Evolutionary conservation across 2,888 invertebrate genomes (phyloP).

Genomic region (Bimastos eiseni): DNA sequence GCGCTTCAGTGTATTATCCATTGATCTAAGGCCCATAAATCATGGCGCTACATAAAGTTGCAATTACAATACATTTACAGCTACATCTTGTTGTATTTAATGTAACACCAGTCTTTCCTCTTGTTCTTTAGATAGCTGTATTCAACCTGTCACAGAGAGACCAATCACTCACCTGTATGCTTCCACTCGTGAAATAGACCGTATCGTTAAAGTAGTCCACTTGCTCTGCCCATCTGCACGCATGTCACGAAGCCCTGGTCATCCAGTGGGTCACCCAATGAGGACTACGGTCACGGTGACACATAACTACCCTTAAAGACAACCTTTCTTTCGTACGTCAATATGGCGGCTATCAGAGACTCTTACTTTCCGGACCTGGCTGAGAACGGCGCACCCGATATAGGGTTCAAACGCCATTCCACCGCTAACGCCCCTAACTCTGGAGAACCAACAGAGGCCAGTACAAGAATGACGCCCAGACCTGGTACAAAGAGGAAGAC

Average conservation of each 20-base stretch:
- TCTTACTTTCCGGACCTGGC: background rate
- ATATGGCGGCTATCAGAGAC: background rate
- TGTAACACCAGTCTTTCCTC: background rate
- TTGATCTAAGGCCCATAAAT: no score
- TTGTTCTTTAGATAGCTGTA: background rate
- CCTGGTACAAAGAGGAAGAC: background rate
- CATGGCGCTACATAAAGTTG: background rate
- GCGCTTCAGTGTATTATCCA: no score
- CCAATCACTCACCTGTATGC: background rate
- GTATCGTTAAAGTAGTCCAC: background rate
- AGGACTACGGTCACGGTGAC: background rate
- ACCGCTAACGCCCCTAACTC: background rate
- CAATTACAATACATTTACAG: background rate
- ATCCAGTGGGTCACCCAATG: background rate
- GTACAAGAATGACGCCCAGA: background rate
- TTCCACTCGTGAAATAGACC: background rate
- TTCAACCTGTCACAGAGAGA: background rate
- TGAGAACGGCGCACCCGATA: background rate
- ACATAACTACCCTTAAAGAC: background rate
- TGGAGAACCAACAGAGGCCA: background rate
- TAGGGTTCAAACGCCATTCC: conserved; percentile 1
- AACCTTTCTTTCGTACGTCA: background rate
- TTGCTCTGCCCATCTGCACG: background rate
- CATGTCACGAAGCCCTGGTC: background rate
- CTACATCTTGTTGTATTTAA: background rate